Percentiles rank a stretch among this genome's conserved stretches.
phyloP scores from a whole-genome alignment of 2,113 vertebrate genomes.

The Petroica traversi region DNA sequence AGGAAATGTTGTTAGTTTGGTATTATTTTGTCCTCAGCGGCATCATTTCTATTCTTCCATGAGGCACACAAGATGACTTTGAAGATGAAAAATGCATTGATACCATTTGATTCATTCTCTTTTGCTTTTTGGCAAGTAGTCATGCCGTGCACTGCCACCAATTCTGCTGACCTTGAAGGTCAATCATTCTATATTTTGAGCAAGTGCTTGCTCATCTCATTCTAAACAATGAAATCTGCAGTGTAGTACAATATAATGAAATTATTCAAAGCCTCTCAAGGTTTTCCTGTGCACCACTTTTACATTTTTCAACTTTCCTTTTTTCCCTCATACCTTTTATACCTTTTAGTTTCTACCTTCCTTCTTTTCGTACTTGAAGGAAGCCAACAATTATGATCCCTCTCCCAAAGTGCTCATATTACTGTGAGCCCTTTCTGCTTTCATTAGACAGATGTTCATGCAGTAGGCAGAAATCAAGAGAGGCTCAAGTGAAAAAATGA shows the following conservation, averaged over 20 bases:
- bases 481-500: background rate
- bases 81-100: background rate
- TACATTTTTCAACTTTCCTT: background rate
- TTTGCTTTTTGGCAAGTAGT: background rate
- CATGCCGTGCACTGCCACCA: background rate
- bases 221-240: background rate
- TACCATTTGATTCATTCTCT: background rate
- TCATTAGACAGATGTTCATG: background rate
- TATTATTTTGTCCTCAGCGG: background rate
- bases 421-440: background rate
- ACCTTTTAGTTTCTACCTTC: background rate
- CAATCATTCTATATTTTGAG: background rate
- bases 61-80: background rate
- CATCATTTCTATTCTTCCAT: background rate
- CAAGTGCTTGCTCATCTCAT: background rate
- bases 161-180: background rate
- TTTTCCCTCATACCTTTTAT: background rate
- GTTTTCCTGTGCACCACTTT: rapidly evolving
- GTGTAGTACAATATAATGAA: background rate
- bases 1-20: background rate
- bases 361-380: background rate
- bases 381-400: background rate
- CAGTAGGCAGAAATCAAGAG: background rate
- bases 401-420: rapidly evolving
- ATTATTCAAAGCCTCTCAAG: background rate